phyloP scores from a whole-genome alignment of 2,888 invertebrate genomes.

The Drosophila anomalata region DNA sequence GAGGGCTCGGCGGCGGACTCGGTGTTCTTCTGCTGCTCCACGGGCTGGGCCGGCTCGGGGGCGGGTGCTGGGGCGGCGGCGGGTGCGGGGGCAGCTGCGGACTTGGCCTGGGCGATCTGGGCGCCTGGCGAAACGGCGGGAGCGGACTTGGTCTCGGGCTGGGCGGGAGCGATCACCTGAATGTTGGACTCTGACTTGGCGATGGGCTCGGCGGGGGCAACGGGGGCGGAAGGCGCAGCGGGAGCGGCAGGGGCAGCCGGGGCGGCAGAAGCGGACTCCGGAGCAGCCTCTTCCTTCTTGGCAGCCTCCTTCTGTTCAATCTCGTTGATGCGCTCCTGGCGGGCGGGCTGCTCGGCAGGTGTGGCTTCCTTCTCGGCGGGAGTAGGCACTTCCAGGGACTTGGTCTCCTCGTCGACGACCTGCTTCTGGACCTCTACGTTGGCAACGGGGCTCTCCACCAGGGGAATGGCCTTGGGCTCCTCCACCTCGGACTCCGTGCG shows the following conservation, averaged over 20 bases:
- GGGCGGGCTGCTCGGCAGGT: conserved; percentile 55
- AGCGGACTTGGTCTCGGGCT: conserved; percentile 38
- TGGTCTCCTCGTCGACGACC: conserved; percentile 55
- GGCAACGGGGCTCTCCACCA: conserved; percentile 52
- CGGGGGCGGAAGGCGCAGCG: conserved; percentile 15
- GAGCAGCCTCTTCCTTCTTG: conserved; percentile 21
- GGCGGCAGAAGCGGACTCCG: conserved; percentile 12
- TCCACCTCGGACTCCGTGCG: conserved; percentile 54
- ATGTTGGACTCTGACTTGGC: conserved; percentile 47
- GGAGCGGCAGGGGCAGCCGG: conserved; percentile 6
- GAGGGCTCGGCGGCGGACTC: conserved; percentile 35
- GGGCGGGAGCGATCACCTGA: conserved; percentile 44
- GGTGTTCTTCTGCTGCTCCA: conserved; percentile 43
- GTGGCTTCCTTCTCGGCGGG: conserved; percentile 49
- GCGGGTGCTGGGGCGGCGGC: conserved; percentile 5
- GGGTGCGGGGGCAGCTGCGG: conserved; percentile 9
- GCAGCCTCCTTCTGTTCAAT: conserved; percentile 40
- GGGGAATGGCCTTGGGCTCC: conserved; percentile 62
- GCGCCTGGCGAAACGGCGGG: conserved; percentile 35
- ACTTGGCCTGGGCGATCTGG: conserved; percentile 40
- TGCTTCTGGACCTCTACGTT: conserved; percentile 55
- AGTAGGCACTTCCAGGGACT: conserved; percentile 52
- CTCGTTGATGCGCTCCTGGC: conserved; percentile 67
- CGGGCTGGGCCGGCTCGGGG: conserved; percentile 32
- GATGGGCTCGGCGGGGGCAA: conserved; percentile 7